phyloP scores from a whole-genome alignment of 1,140 invertebrate species.

The Drosophila malerkotliana region DNA sequence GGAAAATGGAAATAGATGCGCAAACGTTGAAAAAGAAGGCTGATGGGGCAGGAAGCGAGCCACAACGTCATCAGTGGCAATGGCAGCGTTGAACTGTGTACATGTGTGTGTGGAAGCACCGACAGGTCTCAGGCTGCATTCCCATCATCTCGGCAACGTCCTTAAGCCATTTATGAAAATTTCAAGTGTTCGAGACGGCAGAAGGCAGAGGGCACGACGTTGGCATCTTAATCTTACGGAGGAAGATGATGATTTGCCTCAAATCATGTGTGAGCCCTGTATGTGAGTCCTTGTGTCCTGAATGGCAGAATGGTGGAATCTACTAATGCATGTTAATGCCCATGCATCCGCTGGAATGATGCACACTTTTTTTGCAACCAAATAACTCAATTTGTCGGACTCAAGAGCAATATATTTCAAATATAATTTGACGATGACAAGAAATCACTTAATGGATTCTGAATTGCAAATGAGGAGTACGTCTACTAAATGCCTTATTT shows the following conservation, averaged over 20 bases:
- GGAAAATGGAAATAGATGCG: constrained; percentile 12
- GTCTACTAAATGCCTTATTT: not conserved
- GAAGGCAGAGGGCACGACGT: constrained; percentile 4
- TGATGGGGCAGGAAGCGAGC: constrained; percentile 15
- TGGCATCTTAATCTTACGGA: constrained; percentile 28
- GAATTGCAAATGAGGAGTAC: not conserved
- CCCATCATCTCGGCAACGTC: constrained; percentile 27
- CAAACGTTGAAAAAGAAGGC: not conserved
- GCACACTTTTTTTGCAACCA: constrained; percentile 13
- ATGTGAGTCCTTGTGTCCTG: constrained; percentile 14
- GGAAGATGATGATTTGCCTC: constrained; percentile 50
- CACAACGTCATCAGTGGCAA: constrained; percentile 55
- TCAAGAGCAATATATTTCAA: not conserved
- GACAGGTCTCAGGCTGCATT: constrained; percentile 32
- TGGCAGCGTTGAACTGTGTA: constrained; percentile 31
- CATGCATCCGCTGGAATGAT: constrained; percentile 25
- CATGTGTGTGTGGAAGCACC: constrained; percentile 3
- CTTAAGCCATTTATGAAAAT: constrained; percentile 60
- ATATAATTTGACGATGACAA: not conserved
- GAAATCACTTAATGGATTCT: constrained; percentile 9
- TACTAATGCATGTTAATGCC: constrained; percentile 15
- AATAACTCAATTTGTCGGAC: constrained; percentile 41
- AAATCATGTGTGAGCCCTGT: constrained; percentile 44
- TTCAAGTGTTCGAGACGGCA: constrained; percentile 33
- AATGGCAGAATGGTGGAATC: constrained; percentile 5